These are phyloP conservation scores for Phylloscopus trochiloides DNA, from an alignment of 2,113 vertebrate species.

Conservation along the genomic window DNA sequence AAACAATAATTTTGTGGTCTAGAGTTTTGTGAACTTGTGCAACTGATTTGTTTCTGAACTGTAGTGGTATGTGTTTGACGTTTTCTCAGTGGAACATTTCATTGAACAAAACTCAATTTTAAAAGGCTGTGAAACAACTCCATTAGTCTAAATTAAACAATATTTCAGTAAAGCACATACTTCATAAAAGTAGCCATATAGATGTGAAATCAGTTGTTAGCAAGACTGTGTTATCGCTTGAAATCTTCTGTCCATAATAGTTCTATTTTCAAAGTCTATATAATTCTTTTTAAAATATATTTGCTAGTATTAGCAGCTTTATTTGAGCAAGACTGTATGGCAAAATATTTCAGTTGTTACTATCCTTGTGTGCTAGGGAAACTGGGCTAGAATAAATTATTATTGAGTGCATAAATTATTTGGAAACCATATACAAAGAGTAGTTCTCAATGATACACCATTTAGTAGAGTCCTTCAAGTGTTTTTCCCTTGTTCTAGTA, in stretches of 20 bases:
- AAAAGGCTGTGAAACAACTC: neutral
- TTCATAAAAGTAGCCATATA: neutral
- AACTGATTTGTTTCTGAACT: neutral
- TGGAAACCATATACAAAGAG: neutral
- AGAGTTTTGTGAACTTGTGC: neutral
- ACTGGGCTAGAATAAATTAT: neutral
- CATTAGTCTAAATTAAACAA: neutral
- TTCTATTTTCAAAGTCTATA: neutral
- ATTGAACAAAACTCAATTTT: neutral
- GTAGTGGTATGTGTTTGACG: neutral
- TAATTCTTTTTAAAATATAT: neutral
- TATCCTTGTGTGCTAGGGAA: neutral
- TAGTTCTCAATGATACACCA: neutral
- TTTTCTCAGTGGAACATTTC: neutral
- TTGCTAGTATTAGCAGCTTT: neutral
- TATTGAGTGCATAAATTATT: neutral
- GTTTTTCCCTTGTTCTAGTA: neutral
- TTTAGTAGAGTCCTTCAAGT: neutral
- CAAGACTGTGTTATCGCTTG: neutral
- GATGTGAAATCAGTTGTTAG: neutral
- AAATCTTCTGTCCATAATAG: neutral
- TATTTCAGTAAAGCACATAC: neutral
- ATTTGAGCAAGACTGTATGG: neutral
- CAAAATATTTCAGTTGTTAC: neutral
- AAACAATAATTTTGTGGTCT: neutral